These are phyloP conservation scores for Pelobates cultripes DNA, from an alignment of 2,797 vertebrate species.

Conservation along the genomic window DNA sequence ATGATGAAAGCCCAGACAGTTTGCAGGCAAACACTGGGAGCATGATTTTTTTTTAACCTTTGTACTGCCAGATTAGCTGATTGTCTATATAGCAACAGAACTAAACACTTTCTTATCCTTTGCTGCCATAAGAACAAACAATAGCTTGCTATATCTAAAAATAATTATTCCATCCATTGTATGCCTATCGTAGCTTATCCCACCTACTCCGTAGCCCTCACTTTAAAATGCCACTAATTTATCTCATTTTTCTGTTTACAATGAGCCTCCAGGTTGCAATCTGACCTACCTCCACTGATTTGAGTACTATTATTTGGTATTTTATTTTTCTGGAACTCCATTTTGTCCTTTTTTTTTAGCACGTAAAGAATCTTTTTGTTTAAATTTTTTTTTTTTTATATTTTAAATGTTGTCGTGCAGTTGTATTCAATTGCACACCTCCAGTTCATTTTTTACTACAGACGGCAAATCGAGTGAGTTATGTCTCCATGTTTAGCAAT, in stretches of 20 bases:
- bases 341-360: too few relatives aligned
- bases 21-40: constrained; percentile 7
- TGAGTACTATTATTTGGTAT: too few relatives aligned
- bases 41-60: not conserved
- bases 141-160: not conserved
- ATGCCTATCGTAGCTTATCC: not conserved
- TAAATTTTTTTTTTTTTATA: too few relatives aligned
- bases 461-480: too few relatives aligned
- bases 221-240: not conserved
- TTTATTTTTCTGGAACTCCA: too few relatives aligned
- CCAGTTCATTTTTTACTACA: too few relatives aligned
- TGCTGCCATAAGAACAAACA: not conserved
- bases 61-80: constrained; percentile 14
- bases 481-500: too few relatives aligned
- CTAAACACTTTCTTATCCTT: not conserved
- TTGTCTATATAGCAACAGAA: not conserved
- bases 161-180: constrained; percentile 5
- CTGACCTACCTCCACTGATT: too few relatives aligned
- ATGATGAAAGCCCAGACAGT: constrained; percentile 27
- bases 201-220: not conserved
- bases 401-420: too few relatives aligned
- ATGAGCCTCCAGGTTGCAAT: too few relatives aligned
- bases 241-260: not conserved
- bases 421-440: too few relatives aligned
- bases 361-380: too few relatives aligned